Conservation (phyloP, 2,113 vertebrate genomes). For the Formicarius rufipectus region DNA sequence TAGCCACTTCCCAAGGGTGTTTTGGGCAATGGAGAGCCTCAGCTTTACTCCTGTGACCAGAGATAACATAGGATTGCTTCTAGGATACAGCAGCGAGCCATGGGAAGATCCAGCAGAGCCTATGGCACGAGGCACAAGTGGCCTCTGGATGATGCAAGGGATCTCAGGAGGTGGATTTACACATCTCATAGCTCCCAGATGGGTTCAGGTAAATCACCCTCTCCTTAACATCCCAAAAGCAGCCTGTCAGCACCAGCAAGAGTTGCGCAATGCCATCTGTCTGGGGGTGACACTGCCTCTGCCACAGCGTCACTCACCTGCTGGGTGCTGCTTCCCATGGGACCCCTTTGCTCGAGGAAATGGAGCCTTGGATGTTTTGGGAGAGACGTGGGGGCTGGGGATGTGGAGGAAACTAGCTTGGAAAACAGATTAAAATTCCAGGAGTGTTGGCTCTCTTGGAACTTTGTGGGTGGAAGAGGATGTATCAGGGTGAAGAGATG, state of each 20-base stretch:
- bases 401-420: neutral
- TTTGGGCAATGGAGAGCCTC: neutral
- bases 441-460: neutral
- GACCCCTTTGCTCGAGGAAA: neutral
- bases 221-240: neutral
- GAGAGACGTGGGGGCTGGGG: rapidly evolving
- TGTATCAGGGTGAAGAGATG: rapidly evolving
- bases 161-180: neutral
- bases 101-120: neutral
- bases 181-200: neutral
- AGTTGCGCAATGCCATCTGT: neutral
- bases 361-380: neutral
- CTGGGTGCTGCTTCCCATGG: rapidly evolving
- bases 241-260: neutral
- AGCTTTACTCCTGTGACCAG: neutral
- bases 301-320: neutral
- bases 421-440: neutral
- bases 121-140: neutral
- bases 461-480: neutral
- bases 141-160: neutral
- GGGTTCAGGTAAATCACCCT: neutral
- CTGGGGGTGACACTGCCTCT: neutral
- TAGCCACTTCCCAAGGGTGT: neutral
- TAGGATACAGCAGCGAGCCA: neutral
- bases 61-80: neutral